These are phyloP conservation scores for Dromococcyx pavoninus DNA, from an alignment of 2,797 vertebrate genomes.

Conservation along the genomic window DNA sequence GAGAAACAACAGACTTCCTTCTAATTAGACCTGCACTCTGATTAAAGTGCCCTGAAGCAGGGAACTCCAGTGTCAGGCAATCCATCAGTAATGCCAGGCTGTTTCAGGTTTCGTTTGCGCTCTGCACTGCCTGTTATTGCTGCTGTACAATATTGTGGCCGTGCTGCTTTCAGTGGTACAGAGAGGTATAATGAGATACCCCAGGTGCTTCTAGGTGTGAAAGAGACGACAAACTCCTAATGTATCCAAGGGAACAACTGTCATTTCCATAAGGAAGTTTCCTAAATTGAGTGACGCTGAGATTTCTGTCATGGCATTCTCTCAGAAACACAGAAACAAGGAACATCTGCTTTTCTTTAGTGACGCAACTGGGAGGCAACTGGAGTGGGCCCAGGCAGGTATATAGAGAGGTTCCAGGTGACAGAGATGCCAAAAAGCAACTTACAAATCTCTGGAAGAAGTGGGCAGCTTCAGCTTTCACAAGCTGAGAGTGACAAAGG, in stretches of 20 bases:
- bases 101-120: not conserved
- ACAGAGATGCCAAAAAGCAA: not conserved
- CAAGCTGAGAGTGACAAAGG: not conserved
- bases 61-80: constrained; percentile 7
- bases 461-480: not conserved
- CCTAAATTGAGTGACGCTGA: not conserved
- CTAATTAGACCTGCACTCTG: not conserved
- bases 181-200: not conserved
- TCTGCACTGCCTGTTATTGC: not conserved
- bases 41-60: constrained; percentile 21
- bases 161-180: not conserved
- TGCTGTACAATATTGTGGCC: not conserved
- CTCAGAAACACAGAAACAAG: not conserved
- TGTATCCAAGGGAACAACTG: not conserved
- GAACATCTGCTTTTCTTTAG: not conserved
- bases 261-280: not conserved
- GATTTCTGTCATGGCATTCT: not conserved
- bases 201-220: not conserved
- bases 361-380: not conserved
- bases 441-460: not conserved
- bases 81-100: not conserved
- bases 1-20: not conserved
- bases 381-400: not conserved
- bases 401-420: not conserved
- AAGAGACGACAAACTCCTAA: not conserved